Base-by-base conservation (phyloP, 2,113 vertebrate species). In the Donacobius atricapilla region DNA sequence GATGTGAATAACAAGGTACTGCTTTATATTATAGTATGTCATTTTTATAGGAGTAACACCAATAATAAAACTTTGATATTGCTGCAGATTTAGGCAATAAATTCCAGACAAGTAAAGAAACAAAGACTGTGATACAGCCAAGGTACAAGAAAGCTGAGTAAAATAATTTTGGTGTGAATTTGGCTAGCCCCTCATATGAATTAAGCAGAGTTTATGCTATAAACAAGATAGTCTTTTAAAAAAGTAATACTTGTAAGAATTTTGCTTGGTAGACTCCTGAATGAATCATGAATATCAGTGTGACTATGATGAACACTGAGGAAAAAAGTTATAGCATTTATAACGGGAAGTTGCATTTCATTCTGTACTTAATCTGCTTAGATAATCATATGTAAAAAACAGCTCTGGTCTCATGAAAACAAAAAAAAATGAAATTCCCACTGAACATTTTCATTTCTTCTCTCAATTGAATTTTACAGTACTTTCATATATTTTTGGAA, bases 31-130 rank as follows among this genome's bases (percentile, higher is more conserved):
- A 28, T 81, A 47, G 51, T 66, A 75, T 76, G 83, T 35, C 51
- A 60, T 57, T 89, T 97, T 91, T 83, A 83, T 44, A 91, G 68
- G 42, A 70, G 33, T 72, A 94, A 94, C 85, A 82, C 94, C 89
- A 96, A 90, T 76, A 97, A 93, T 65, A 94, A 93, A 88, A 75
- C 33, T 69, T 85, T 91, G 76, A 94, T 94, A 95, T 87, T 93
- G 57, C 77, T 93, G 60, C 57, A 82, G 42, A 90, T 90, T 90
- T 82, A 85, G 94, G 60, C 57, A 91, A 83, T 97, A 95, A 95
- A 97, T 96, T 87, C 31, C 73, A 20, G 47, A 89, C 75, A 89
- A 91, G 69, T 71, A 51, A 65, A 95, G 96, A 50, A 78, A 15
- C 14, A 16, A 39, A 9, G 65, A 57, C 66, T 88, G n/a, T 33